phyloP scores from a whole-genome alignment of 2,888 invertebrate species.

The Machimus atricapillus region DNA sequence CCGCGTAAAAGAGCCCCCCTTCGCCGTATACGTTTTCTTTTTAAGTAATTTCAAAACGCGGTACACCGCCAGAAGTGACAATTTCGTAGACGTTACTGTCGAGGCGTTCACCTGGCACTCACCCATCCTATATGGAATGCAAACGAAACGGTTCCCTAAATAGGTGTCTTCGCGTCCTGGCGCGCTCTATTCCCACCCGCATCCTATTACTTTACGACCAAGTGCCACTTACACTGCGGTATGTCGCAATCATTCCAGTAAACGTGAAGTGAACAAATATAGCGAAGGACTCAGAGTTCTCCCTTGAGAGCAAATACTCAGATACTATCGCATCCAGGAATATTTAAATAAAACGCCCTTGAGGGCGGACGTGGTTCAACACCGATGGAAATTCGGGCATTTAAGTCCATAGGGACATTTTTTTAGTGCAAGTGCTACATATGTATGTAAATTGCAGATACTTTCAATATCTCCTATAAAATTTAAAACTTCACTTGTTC shows the following conservation, averaged over 20 bases:
- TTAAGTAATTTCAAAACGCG: background rate
- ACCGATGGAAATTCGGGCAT: background rate
- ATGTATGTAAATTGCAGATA: background rate
- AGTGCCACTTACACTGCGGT: background rate
- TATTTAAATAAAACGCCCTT: background rate
- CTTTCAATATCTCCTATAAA: too few relatives aligned
- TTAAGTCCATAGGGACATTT: background rate
- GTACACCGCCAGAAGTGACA: background rate
- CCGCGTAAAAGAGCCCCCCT: background rate
- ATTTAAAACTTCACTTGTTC: too few relatives aligned
- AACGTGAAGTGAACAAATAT: background rate
- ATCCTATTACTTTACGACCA: constrained; percentile 10
- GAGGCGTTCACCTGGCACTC: background rate
- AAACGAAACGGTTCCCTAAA: constrained; percentile 1
- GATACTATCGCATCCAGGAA: background rate
- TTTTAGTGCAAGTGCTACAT: background rate
- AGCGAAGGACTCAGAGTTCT: background rate
- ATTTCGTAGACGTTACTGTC: constrained; percentile 6
- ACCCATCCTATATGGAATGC: background rate
- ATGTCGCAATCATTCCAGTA: background rate
- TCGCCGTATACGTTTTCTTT: background rate
- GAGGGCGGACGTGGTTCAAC: background rate
- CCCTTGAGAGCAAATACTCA: background rate
- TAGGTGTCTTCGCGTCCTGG: background rate
- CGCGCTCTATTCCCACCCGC: background rate